Evolutionary conservation across 2,888 invertebrate species (phyloP).

Genomic region (Pyrochroa serraticornis): DNA sequence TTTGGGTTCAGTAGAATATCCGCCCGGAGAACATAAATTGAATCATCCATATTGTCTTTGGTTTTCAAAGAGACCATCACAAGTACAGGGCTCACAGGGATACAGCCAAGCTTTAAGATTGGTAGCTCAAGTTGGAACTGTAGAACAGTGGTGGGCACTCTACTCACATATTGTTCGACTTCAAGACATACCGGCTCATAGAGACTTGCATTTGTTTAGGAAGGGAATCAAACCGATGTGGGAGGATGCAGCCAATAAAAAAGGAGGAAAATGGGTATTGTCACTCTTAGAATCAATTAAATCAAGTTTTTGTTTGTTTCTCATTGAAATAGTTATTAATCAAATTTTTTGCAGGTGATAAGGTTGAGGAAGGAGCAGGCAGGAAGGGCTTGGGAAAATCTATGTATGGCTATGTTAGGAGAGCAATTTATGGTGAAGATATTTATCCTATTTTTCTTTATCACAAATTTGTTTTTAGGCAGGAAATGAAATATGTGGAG

Average conservation of each 20-base stretch:
- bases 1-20: slow-evolving; percentile 72
- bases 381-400: slow-evolving; percentile 97
- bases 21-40: slow-evolving; percentile 86
- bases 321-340: neutral
- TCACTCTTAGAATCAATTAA: neutral
- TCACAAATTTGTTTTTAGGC: slow-evolving; percentile 56
- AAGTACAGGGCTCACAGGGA: slow-evolving; percentile 63
- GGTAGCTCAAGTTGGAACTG: slow-evolving; percentile 86
- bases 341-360: slow-evolving; percentile 63
- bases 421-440: slow-evolving; percentile 90
- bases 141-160: slow-evolving; percentile 97
- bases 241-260: slow-evolving; percentile 96
- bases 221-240: slow-evolving; percentile 99
- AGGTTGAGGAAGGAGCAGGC: slow-evolving; percentile 92
- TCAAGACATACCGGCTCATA: slow-evolving; percentile 85
- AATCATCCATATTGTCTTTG: slow-evolving; percentile 95
- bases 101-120: slow-evolving; percentile 80
- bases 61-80: slow-evolving; percentile 60
- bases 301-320: neutral
- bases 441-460: neutral
- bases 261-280: slow-evolving; percentile 96
- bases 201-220: slow-evolving; percentile 97
- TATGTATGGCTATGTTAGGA: slow-evolving; percentile 97
- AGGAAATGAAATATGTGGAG: slow-evolving; percentile 97
- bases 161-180: slow-evolving; percentile 92